Base-by-base conservation (phyloP, 1,140 invertebrate species). In the Eufriesea mexicana region DNA sequence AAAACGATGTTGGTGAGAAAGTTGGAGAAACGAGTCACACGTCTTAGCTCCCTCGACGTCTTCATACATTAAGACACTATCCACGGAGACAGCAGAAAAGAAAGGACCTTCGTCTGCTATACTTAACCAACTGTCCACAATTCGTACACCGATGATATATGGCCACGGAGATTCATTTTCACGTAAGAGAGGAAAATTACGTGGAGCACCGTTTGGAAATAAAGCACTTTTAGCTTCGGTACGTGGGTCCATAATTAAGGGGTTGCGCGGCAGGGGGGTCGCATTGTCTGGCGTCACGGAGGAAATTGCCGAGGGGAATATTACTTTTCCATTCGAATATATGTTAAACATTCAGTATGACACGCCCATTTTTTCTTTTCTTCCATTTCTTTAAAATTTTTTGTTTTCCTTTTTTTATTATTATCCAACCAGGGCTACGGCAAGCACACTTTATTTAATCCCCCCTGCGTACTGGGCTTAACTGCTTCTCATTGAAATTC, bases 251-350 rank as follows among this genome's bases (percentile, higher is more conserved):
- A 71, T 85, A 89, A 89, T 87, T 89, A 87, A 77, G 20, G 61
- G 55, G 74, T 75, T 23, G 35, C 35, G 5, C 18, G 77, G 70
- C 35, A n/a, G 73, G 54, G 51, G 51, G 49, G 16, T 7, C 45
- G 70, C 62, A 83, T 87, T 87, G 86, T 89, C 28, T 72, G 54
- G 49, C 51, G 25, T 73, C 71, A 59, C 49, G 45, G 42, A 23
- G 45, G 64, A 86, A 81, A 57, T 86, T 79, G 66, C 61, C 67
- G 55, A 42, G 59, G 73, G 67, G 74, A 81, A 88, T 88, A 86
- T 89, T 88, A 84, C 71, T 86, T 84, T 84, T 75, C 66, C 79
- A 78, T 84, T 83, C 79, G 83, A 84, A 89, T 86, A 86, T 86
- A 74, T 82, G 70, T 88, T 86, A 88, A 87, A 84, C 74, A 86